Percentiles rank a stretch among this genome's conserved stretches.
These are phyloP conservation scores for Upupa epops DNA, from an alignment of 2,113 vertebrate species.

Conservation along the genomic window DNA sequence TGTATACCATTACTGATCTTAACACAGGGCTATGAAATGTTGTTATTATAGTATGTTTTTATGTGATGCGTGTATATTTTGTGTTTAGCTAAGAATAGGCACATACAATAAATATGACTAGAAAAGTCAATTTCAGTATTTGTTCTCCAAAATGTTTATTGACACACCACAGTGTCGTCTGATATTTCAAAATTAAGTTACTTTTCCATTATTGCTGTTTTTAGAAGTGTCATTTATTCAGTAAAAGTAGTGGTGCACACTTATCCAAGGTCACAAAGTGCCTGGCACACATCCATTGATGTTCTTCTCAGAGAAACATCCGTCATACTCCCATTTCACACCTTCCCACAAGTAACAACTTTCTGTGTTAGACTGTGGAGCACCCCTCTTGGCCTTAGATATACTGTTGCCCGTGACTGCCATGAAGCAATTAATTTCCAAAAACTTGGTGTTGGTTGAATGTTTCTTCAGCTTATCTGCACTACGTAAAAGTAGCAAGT, in stretches of 20 bases:
- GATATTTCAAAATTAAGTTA: neutral
- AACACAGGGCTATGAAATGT: neutral
- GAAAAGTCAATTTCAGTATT: neutral
- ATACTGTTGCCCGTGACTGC: neutral
- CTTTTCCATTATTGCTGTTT: neutral
- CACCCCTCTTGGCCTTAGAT: neutral
- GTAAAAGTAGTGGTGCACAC: neutral
- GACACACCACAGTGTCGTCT: neutral
- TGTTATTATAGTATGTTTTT: neutral
- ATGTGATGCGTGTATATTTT: neutral
- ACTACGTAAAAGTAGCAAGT: neutral
- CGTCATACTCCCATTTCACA: neutral
- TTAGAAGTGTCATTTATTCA: neutral
- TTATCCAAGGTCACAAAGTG: neutral
- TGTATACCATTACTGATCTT: too few species aligned
- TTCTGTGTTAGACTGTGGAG: neutral
- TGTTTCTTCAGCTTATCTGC: neutral
- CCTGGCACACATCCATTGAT: neutral
- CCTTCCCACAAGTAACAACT: fast-evolving
- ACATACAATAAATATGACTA: neutral
- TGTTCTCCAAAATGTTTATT: neutral
- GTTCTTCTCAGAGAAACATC: neutral
- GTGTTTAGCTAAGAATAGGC: neutral
- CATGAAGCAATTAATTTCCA: neutral
- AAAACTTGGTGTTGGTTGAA: neutral